Evolutionary conservation across 1,140 invertebrate species (phyloP), one percentile per base, ranked within the genome.

Genomic region (Leptinotarsa texana): DNA sequence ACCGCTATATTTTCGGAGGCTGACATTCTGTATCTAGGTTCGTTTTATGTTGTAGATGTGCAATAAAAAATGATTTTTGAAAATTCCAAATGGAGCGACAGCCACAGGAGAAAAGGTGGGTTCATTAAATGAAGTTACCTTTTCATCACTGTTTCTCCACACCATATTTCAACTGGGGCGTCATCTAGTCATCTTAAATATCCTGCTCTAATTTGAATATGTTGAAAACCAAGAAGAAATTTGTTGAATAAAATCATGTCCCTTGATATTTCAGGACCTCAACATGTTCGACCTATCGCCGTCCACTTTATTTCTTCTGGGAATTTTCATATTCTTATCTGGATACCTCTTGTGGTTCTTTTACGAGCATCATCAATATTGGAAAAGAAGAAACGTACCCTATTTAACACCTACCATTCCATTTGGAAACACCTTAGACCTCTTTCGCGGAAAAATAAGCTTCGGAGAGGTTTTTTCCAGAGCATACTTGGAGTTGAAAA

Each of bases 331-430:
- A 15, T 67, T 8, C 2, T 67, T 51, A 67, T 63, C 13, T 42
- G 18, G 42, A 48, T 74, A 47, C 57, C 57, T 72, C 49, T 24
- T 75, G n/a, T 63, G 69, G 48, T 79, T 80, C 66, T 82, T 77
- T 63, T 73, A 79, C 70, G 71, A 79, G 69, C 63, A 65, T 6
- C 79, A 79, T 63, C 63, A 69, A 3, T 83, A 84, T 73, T 84
- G 83, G 83, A 76, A 81, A 73, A 75, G 69, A 57, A 74, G 72
- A 62, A 75, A 75, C 21, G 51, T 83, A 21, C 72, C 78, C 17
- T 76, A 80, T 49, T 63, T 83, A n/a, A 73, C 75, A 72, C 81
- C 83, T 48, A 74, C 62, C 3, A 79, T 83, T 47, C 82, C 82
- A 24, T 82, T 83, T 61, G 83, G 83, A 65, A 84, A 83, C 75